These are phyloP conservation scores for Notiomystis cincta DNA, from an alignment of 2,113 vertebrate genomes.

Conservation along the genomic window DNA sequence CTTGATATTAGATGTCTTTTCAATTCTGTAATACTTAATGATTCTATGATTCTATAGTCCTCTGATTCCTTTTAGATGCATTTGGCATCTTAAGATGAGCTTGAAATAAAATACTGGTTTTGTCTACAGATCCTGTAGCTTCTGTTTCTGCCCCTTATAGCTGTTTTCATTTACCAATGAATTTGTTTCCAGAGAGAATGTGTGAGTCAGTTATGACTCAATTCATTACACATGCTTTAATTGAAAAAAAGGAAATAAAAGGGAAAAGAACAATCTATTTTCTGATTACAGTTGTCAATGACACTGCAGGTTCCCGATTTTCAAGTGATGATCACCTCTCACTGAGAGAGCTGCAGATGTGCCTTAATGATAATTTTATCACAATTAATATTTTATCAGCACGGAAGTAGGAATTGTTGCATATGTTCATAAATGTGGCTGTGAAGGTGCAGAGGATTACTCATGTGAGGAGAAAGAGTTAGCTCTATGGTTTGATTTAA, in stretches of 20 bases:
- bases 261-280: background rate
- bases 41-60: background rate
- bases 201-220: background rate
- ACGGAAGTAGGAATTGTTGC: background rate
- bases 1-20: background rate
- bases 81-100: background rate
- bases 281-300: background rate
- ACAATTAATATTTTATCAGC: background rate
- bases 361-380: background rate
- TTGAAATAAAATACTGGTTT: background rate
- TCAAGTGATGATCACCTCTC: background rate
- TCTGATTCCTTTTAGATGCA: background rate
- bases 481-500: background rate
- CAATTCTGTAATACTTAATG: accelerated
- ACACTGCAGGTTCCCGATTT: background rate
- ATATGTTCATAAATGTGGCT: background rate
- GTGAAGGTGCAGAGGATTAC: background rate
- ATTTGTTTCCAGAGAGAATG: background rate
- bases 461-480: background rate
- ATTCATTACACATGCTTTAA: background rate
- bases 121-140: background rate
- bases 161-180: background rate
- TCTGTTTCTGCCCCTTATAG: background rate
- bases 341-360: background rate
- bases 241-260: background rate